phyloP scores from a whole-genome alignment of 1,140 invertebrate species.

The Rhagoletis pomonella region DNA sequence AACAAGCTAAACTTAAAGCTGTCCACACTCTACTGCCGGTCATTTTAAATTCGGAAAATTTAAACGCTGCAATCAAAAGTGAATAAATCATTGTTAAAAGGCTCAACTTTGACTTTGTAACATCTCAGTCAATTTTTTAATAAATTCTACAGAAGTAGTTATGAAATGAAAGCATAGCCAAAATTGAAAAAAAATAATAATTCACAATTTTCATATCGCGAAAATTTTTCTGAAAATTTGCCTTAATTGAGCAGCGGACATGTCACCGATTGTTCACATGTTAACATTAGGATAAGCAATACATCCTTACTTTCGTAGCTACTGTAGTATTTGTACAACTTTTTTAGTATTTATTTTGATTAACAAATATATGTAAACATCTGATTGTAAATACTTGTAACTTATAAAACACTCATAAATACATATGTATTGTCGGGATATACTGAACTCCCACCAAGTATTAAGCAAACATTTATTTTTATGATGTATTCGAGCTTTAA shows the following conservation, averaged over 20 bases:
- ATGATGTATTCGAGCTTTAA: too few relatives aligned
- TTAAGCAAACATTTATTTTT: too few relatives aligned
- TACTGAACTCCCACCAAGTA: neutral
- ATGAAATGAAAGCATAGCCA: neutral
- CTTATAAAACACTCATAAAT: neutral
- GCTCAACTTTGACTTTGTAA: neutral
- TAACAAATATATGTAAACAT: too few relatives aligned
- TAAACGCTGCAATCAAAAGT: conserved; percentile 23
- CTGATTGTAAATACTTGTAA: neutral
- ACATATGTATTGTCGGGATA: neutral
- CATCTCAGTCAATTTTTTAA: too few relatives aligned
- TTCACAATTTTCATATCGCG: too few relatives aligned
- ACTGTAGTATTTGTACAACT: too few relatives aligned
- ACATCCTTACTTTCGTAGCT: too few relatives aligned
- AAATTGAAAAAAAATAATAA: neutral
- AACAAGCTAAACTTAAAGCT: conserved; percentile 5
- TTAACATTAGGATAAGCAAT: too few relatives aligned
- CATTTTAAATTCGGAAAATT: conserved; percentile 16
- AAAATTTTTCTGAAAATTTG: neutral
- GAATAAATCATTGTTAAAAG: neutral
- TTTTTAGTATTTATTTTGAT: too few relatives aligned
- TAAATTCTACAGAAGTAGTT: too few relatives aligned
- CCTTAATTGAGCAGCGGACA: neutral
- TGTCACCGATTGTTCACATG: neutral
- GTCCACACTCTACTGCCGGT: conserved; percentile 28